Conservation (phyloP, 2,888 invertebrate genomes). For the Lepidocyrtoides sp. region DNA sequence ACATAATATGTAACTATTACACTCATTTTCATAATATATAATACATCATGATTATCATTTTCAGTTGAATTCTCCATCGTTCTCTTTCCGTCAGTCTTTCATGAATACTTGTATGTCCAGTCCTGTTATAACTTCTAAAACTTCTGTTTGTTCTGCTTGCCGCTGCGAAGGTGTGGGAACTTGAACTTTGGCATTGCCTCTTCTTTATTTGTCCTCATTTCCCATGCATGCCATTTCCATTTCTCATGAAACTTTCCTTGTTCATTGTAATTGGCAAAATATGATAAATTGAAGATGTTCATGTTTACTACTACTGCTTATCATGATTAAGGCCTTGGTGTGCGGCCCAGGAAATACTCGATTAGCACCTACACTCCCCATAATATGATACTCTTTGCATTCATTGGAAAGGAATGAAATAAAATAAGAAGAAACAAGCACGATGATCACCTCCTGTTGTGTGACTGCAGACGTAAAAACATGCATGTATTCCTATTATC, state of each 20-base stretch:
- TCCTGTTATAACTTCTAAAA: not conserved
- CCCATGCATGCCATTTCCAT: conserved; percentile 70
- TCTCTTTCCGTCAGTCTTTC: not conserved
- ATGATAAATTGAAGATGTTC: conserved; percentile 69
- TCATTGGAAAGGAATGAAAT: not conserved
- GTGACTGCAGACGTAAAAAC: conserved; percentile 12
- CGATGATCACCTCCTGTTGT: conserved; percentile 33
- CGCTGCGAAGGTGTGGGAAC: conserved; percentile 65
- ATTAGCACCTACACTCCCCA: conserved; percentile 71
- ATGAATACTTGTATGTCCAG: conserved; percentile 41
- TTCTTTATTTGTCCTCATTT: conserved; percentile 68
- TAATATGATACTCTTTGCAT: not conserved
- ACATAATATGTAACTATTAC: not conserved
- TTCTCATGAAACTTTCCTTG: conserved; percentile 77
- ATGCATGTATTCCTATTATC: not conserved
- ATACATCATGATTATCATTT: conserved; percentile 26
- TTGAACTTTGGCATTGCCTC: conserved; percentile 71
- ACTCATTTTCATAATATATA: conserved; percentile 32
- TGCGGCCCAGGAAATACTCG: conserved; percentile 76
- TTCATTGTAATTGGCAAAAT: conserved; percentile 71
- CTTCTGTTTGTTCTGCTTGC: not conserved
- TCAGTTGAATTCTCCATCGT: conserved; percentile 42
- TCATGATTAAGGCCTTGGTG: conserved; percentile 72
- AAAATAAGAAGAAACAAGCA: conserved; percentile 4
- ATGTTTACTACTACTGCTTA: conserved; percentile 72